Evolutionary conservation across 2,113 vertebrate genomes (phyloP), one percentile per base, ranked within the genome.

Genomic region (Tautogolabrus adspersus): DNA sequence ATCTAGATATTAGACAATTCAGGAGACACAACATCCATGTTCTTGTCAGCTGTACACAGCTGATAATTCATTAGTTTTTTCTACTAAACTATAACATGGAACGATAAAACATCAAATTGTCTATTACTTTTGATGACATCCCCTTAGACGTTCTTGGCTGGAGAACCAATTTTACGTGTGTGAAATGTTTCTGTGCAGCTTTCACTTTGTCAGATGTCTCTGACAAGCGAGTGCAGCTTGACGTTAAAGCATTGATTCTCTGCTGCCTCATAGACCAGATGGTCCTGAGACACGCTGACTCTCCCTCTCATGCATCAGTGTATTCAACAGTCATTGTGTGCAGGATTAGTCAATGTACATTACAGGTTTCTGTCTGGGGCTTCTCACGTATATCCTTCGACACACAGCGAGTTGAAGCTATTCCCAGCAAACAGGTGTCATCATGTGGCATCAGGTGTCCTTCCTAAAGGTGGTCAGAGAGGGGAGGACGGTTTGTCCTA

Each of bases 341-440:
- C 38, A 19, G 75, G 69, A 79, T 87, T 86, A 80, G 64, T 82
- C 79, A 22, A 63, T 82, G 66, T 81, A 66, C 64, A 65, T 63
- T 68, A 52, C 51, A 58, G 60, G 16, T 71, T 62, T 49, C 56
- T 55, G 38, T 16, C 62, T 9, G 44, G 38, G 23, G 49, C 62
- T 63, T 84, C 67, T 84, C 64, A 18, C 83, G 40, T 42, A n/a
- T 79, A 58, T 64, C 67, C 87, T 74, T 87, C 6, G 8, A 58
- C 54, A 30, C 34, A 16, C 68, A 44, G 79, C 62, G 65, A 51
- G 61, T 34, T 83, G 75, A 68, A 30, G 62, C 59, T 86, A 57
- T 84, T 87, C 77, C 71, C 83, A 83, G 74, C 66, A 72, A 89
- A 80, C 89, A 89, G 92, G 86, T 93, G 92, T 52, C 44, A 60